Evolutionary conservation across 2,797 vertebrate species (phyloP), one percentile per base, ranked within the genome.

Genomic region (Etheostoma nigrum): DNA sequence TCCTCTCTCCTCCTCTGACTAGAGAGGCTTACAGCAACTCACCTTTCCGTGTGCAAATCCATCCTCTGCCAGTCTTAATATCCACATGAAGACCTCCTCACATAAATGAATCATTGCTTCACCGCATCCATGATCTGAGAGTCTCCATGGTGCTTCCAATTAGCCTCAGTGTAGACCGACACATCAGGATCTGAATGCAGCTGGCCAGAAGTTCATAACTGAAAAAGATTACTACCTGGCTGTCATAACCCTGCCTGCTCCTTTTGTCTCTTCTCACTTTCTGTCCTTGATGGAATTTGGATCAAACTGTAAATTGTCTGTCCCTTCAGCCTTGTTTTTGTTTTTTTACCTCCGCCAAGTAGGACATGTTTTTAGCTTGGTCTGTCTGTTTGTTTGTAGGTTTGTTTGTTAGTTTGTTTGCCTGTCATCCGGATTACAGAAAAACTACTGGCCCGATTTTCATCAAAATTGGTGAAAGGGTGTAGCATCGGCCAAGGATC

Each of bases 91-190:
- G 57, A 63, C 42, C 55, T 42, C 59, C 49, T 72, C 63, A 71
- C 65, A 44, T 63, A 53, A 82, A 83, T 76, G 54, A 85, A 76
- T 59, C 30, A 14, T 53, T 57, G 40, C 73, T 76, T 61, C 61
- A 40, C 51, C 65, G 27, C 40, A 21, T 79, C 64, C 4, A 16
- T 36, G 68, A 82, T 85, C 52, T 75, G 53, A 62, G 71, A 72
- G 65, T 74, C 54, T 77, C 62, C 19, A 14, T 60, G 21, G 64
- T 6, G 15, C 68, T 64, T 47, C 48, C 49, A 76, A 76, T 91
- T 87, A 78, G 42, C 78, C 45, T 71, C 75, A 40, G 62, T 27
- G 33, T 55, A 63, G 25, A 25, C 12, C 4, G 25, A 66, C 76
- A 52, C 45, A 61, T 77, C 44, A 16, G 57, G 60, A 71, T 77